Base-by-base conservation (phyloP, 1,140 invertebrate species). In the Anoplophora glabripennis region DNA sequence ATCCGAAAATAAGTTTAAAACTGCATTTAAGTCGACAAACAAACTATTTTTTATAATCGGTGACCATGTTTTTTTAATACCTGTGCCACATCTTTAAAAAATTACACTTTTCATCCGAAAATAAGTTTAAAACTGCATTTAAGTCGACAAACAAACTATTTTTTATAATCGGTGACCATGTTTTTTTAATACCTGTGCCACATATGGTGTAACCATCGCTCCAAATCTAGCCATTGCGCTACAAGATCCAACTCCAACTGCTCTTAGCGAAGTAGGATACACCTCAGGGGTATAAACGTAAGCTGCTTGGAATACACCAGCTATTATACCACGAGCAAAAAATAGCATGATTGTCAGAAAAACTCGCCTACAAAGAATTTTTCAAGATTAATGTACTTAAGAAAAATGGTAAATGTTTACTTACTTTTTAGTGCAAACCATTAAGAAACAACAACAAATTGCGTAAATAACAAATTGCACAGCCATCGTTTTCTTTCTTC, bases 271-370 rank as follows among this genome's bases (percentile, higher is more conserved):
- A 3, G 92, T 96, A 0, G 94, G 93, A 76, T 96, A 96, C 53
- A 95, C 90, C 83, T 96, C 94, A 17, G 94, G 93, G 11, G 94
- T 96, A 69, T 98, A 97, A 11, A 97, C 93, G 72, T 98, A 97
- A 0, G 92, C 91, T 11, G 92, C 93, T 83, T 96, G 93, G 72
- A 98, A 97, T 4, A 95, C 86, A 1, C 93, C 92, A 28, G 93
- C 93, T 61, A 97, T 94, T 53, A 97, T 89, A 4, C 92, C 94
- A 70, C 95, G 81, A 0, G 93, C 92, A 59, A 96, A 73, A 76
- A 97, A 97, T 42, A 98, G 76, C 47, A 94, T 86, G 35, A 90
- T 79, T 0, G 93, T 96, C 36, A 96, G 79, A 48, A 88, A 83
- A 9, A 84, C 83, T 56, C 92, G 87, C 70, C 88, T 93, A 75